phyloP scores from a whole-genome alignment of 2,113 vertebrate species.

The Podarcis cretensis region DNA sequence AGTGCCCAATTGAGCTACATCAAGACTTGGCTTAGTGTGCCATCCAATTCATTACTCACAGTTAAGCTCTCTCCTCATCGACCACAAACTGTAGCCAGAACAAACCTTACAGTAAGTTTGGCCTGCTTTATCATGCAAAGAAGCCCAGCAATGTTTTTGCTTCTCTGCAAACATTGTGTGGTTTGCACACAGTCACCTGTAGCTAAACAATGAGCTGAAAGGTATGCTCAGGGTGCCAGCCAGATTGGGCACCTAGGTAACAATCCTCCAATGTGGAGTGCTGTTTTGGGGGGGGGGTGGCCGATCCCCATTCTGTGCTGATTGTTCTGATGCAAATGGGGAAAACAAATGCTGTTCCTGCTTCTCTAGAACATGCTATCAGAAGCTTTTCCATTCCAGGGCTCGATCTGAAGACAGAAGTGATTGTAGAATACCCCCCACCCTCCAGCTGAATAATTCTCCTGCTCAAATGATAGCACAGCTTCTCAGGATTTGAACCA shows the following conservation, averaged over 20 bases:
- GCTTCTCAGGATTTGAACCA: neutral
- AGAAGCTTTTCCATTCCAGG: neutral
- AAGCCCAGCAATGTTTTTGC: neutral
- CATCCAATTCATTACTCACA: no score
- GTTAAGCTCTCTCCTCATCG: no score
- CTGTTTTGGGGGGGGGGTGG: neutral
- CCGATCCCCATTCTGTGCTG: neutral
- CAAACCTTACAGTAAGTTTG: no score
- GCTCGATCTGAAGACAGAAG: neutral
- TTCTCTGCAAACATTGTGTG: no score
- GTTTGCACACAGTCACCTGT: no score
- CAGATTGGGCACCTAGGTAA: no score
- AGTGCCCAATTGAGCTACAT: no score
- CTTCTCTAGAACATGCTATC: neutral
- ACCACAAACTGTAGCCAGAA: no score
- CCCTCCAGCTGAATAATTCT: neutral
- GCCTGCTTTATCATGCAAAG: no score
- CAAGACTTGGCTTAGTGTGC: no score
- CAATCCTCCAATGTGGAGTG: neutral
- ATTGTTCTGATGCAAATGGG: neutral
- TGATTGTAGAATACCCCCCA: neutral
- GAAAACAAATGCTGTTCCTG: neutral
- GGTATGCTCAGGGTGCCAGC: no score
- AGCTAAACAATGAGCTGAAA: no score
- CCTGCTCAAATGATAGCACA: neutral